A percentile compares a stretch with the other conserved stretches of the same genome.
phyloP scores from a whole-genome alignment of 1,140 invertebrate genomes.

The Drosophila repletoides region DNA sequence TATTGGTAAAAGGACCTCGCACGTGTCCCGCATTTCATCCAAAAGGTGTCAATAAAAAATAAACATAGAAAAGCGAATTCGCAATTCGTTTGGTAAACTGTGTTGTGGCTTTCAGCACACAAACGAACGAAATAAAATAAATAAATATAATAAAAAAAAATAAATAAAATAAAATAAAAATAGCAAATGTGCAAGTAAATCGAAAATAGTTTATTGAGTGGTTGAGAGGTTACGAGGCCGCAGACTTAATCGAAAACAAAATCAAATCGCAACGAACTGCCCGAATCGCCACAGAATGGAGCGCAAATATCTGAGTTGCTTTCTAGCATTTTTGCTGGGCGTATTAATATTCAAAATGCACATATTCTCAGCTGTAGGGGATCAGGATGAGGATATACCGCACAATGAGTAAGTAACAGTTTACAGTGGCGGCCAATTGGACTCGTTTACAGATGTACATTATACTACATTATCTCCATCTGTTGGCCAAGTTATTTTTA shows the following conservation, averaged over 20 bases:
- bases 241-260: conserved; percentile 42
- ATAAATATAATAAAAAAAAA: conserved; percentile 14
- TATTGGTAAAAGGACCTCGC: conserved; percentile 13
- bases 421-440: background rate
- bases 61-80: conserved; percentile 30
- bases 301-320: conserved; percentile 62
- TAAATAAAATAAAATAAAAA: conserved; percentile 12
- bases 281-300: conserved; percentile 54
- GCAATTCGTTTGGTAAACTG: conserved; percentile 37
- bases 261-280: conserved; percentile 31
- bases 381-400: conserved; percentile 92
- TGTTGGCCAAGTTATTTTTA: conserved; percentile 16
- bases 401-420: conserved; percentile 89
- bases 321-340: conserved; percentile 68
- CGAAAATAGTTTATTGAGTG: conserved; percentile 48
- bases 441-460: background rate
- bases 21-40: conserved; percentile 7
- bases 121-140: conserved; percentile 22
- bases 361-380: conserved; percentile 82
- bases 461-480: conserved; percentile 12
- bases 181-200: conserved; percentile 36
- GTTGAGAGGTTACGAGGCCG: conserved; percentile 20
- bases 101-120: conserved; percentile 45
- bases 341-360: conserved; percentile 70
- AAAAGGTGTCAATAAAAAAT: conserved; percentile 46